Base-by-base conservation (phyloP, 2,113 vertebrate species). In the Embiotoca jacksoni region DNA sequence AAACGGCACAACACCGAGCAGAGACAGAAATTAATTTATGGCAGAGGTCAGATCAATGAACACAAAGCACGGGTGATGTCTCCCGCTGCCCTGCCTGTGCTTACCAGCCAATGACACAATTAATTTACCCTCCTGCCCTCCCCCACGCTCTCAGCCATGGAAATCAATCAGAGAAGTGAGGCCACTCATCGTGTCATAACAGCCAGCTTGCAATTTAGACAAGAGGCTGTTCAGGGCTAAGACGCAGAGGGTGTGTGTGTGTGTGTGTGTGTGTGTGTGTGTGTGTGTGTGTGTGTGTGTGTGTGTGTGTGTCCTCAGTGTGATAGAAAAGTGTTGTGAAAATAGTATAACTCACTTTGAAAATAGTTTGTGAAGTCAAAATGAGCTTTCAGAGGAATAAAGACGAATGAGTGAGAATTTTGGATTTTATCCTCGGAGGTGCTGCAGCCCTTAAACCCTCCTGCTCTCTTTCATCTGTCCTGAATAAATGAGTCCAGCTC, bases 351-450 rank as follows among this genome's bases (percentile, higher is more conserved):
- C 86, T 87, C 58, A 81, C 59, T 82, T 81, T 82, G 63, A 47
- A 83, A 69, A 60, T 72, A 82, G 52, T 69, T 49, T 53, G 61
- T 47, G 6, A n/a, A n/a, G 66, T 31, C 65, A 67, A 78, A 78
- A 61, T 69, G 50, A 77, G 53, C 65, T 64, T 63, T 77, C 6
- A 5, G 53, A 63, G 62, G 68, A 73, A 63, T 63, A 60, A 73
- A 74, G 57, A 59, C 36, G 64, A 80, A 88, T 83, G 82, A 87
- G 85, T 82, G 36, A 64, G 55, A 64, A 72, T 86, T 85, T 69
- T 87, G 72, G 33, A 73, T 75, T 73, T 35, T 61, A 49, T 64
- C 50, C 67, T 71, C 46, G 14, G 70, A 49, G 66, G 58, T 36
- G 14, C 1, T 44, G 69, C n/a, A 37, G 41, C 47, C 46, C 50